phyloP scores from a whole-genome alignment of 2,113 vertebrate species.

The Nannobrachium achirus region DNA sequence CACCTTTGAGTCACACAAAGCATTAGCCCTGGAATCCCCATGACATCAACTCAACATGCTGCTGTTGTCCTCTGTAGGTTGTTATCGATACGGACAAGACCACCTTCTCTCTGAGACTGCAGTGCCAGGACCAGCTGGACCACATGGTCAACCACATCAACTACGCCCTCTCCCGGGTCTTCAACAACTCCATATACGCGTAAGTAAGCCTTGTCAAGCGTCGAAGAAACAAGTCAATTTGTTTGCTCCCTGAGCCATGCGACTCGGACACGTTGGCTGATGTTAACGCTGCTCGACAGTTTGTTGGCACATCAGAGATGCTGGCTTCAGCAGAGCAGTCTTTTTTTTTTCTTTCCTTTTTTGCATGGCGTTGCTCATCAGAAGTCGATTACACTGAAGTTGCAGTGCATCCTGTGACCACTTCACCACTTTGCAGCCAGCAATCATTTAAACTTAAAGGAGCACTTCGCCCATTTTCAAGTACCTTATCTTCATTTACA shows the following conservation, averaged over 20 bases:
- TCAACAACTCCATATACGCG: slow-evolving; percentile 88
- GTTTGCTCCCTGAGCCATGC: slow-evolving; percentile 15
- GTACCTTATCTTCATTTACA: too few species aligned
- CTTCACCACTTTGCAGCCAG: slow-evolving; percentile 41
- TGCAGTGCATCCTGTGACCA: slow-evolving; percentile 37
- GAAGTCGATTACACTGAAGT: slow-evolving; percentile 35
- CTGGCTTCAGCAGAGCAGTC: slow-evolving; percentile 12
- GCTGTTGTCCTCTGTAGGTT: slow-evolving; percentile 74
- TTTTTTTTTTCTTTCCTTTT: neutral
- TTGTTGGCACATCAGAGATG: slow-evolving; percentile 32
- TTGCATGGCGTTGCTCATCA: slow-evolving; percentile 25
- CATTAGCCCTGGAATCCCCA: neutral
- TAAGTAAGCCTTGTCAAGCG: slow-evolving; percentile 76
- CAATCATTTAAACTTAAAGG: slow-evolving; percentile 55
- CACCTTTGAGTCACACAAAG: neutral
- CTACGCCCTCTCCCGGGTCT: slow-evolving; percentile 87
- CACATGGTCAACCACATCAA: slow-evolving; percentile 86
- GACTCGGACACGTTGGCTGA: slow-evolving; percentile 30
- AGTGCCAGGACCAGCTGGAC: slow-evolving; percentile 84
- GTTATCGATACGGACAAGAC: slow-evolving; percentile 91
- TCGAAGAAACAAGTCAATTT: slow-evolving; percentile 6
- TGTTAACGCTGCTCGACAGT: slow-evolving; percentile 40
- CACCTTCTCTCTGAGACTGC: slow-evolving; percentile 83
- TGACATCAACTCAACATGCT: neutral
- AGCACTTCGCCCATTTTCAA: neutral